Evolutionary conservation across 2,888 invertebrate species (phyloP).

Genomic region (Apeira syringaria): DNA sequence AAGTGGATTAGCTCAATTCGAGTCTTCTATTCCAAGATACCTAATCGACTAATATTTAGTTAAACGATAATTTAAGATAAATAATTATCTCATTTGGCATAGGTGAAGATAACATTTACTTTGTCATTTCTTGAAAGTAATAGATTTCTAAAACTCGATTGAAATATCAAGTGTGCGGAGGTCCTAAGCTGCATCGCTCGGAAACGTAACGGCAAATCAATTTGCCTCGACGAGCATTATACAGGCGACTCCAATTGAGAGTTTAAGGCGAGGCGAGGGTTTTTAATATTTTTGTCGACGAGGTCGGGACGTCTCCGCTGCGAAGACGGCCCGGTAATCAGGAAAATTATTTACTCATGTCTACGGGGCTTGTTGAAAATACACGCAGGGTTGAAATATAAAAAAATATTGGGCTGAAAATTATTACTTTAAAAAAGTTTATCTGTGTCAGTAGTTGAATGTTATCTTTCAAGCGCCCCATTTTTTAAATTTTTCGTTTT

Average conservation of each 20-base stretch:
- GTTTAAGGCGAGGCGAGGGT: conserved; percentile 35
- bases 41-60: no score
- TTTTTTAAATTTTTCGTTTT: no score
- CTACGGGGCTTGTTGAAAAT: conserved; percentile 59
- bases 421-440: no score
- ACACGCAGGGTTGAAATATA: conserved; percentile 49
- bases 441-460: no score
- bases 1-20: no score
- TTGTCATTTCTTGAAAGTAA: no score
- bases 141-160: background rate
- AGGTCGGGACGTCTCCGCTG: conserved; percentile 38
- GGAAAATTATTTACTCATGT: conserved; percentile 82
- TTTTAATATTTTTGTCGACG: conserved; percentile 72
- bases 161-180: conserved; percentile 22
- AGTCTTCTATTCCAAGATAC: no score
- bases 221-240: conserved; percentile 50
- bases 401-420: no score
- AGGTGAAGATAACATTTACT: no score
- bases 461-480: no score
- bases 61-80: no score
- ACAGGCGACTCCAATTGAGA: conserved; percentile 46
- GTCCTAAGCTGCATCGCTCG: conserved; percentile 46
- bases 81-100: no score
- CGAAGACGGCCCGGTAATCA: conserved; percentile 77
- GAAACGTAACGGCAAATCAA: conserved; percentile 68